A percentile compares a stretch with the other conserved stretches of the same genome.
Evolutionary conservation across 2,888 invertebrate genomes (phyloP).

Genomic region (Dryomyza anilis): DNA sequence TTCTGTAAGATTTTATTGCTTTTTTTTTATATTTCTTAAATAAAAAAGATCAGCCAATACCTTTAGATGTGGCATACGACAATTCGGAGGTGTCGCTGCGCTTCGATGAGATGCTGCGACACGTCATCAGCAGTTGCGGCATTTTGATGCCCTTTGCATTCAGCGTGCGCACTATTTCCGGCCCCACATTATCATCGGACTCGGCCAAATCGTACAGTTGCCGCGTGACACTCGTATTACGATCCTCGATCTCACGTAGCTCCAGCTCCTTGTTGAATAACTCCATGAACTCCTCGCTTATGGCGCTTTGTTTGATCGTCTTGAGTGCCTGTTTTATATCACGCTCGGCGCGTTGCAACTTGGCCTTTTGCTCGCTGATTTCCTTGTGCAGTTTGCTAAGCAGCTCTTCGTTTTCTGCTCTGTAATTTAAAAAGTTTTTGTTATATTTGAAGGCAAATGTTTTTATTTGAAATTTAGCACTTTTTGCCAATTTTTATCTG

Average conservation of each 20-base stretch:
- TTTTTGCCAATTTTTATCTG: constrained; percentile 43
- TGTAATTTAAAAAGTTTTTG: too few relatives aligned
- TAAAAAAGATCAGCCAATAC: constrained; percentile 38
- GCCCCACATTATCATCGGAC: constrained; percentile 46
- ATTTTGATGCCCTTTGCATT: constrained; percentile 54
- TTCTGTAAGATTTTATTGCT: background rate
- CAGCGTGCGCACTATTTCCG: constrained; percentile 50
- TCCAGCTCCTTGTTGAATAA: constrained; percentile 63
- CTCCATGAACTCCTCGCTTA: constrained; percentile 46
- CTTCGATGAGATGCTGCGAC: constrained; percentile 48
- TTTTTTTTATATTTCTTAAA: too few relatives aligned
- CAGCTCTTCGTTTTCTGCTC: constrained; percentile 49
- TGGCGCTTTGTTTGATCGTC: constrained; percentile 46
- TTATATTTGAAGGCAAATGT: too few relatives aligned
- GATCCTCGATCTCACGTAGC: constrained; percentile 66
- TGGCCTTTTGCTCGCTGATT: constrained; percentile 53
- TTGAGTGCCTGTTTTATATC: constrained; percentile 53
- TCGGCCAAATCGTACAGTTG: constrained; percentile 64
- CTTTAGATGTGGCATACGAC: constrained; percentile 43
- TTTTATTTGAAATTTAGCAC: too few relatives aligned
- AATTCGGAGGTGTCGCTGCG: constrained; percentile 47
- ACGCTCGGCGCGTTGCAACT: constrained; percentile 57
- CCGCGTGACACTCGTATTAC: constrained; percentile 65
- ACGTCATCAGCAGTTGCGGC: constrained; percentile 51
- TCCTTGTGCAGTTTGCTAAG: constrained; percentile 55